Base-by-base conservation (phyloP, 2,888 invertebrate species). In the Trypoxylon attenuatum region DNA sequence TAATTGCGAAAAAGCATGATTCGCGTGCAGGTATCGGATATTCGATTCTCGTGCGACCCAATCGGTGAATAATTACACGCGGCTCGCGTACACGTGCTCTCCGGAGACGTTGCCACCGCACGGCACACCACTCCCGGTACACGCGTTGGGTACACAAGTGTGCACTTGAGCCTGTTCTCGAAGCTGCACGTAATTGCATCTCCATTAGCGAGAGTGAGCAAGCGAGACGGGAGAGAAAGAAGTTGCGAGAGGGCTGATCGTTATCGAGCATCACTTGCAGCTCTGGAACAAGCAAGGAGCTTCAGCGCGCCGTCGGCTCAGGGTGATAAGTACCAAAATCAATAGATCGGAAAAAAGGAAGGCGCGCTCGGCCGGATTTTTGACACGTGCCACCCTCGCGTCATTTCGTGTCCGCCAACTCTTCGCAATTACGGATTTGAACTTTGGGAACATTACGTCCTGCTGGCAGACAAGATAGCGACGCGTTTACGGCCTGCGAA, bases 271-370 rank as follows among this genome's bases (percentile, higher is more conserved):
- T 16, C 39, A 13, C 3, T n/a, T 21, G 4, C 13, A 3, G 29
- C 23, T 15, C 21, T n/a, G 8, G 8, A 4, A 2, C 8, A 1
- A 29, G 8, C 6, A 8, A 5, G 51, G 10, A 21, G 23, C 16
- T n/a, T 23, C 23, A n/a, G 42, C 19, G 16, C 13, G 46, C n/a
- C 8, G 47, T 47, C 29, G 49, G 45, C 27, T n/a, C 15, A n/a
- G n/a, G n/a, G n/a, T 27, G 52, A 33, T 55, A 56, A 62, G 69
- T 69, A 66, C 66, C 70, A 66, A 43, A 71, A 71, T 71, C 71
- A 51, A 71, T 71, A 66, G 56, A 47, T 62, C 56, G 51, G 43
- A 21, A 8, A 18, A 52, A 50, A 19, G 46, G 38, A 6, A 38
- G 19, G 19, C 43, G 38, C 16, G 33, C 22, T 13, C 47, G 46